Evolutionary conservation across 2,888 invertebrate species (phyloP), one percentile per base, ranked within the genome.

Genomic region (Herminia tarsipennalis): DNA sequence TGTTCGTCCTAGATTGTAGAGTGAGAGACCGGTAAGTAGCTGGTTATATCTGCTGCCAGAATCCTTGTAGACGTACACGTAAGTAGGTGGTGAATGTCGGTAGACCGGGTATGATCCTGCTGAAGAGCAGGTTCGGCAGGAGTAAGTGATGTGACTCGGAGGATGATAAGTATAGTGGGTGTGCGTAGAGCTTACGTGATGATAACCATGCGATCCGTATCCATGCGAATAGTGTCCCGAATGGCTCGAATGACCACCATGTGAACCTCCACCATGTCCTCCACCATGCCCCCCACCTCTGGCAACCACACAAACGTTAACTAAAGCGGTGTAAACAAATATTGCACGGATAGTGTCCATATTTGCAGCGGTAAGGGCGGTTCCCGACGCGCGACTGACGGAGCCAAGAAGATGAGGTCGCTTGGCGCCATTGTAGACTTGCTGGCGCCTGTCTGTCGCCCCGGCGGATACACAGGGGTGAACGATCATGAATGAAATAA

Each of bases 1-100:
- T 0, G 86, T 75, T 58, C 86, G 76, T 17, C 89, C 90, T 24
- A 91, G 70, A 58, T 91, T 91, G 66, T 88, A 90, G 8, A 91
- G 60, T 4, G 90, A 86, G 14, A 91, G 70, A 5, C 90, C 90
- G 1, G 87, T 80, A 25, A 90, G 58, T 10, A 91, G 52, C 33
- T 81, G 78, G 1, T 84, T 78, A 48, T 78, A 89, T 48, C 84
- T 73, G 41, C 76, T 83, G 2, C 76, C 73, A 5, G 81, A 83
- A 40, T 88, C 87, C 18, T 84, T 72, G 58, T 79, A 89, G 36
- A 76, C 78, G 64, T 86, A 88, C 13, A 90, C 83, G 66, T 90
- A 90, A 0, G 83, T 73, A 1, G 90, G 90, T 2, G 83, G 84
- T 12, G 75, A 55, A 20, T 83, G 78, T 46, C 85, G 83, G 66